These are phyloP conservation scores for Calameuta filiformis DNA, from an alignment of 2,888 invertebrate genomes.

Conservation along the genomic window DNA sequence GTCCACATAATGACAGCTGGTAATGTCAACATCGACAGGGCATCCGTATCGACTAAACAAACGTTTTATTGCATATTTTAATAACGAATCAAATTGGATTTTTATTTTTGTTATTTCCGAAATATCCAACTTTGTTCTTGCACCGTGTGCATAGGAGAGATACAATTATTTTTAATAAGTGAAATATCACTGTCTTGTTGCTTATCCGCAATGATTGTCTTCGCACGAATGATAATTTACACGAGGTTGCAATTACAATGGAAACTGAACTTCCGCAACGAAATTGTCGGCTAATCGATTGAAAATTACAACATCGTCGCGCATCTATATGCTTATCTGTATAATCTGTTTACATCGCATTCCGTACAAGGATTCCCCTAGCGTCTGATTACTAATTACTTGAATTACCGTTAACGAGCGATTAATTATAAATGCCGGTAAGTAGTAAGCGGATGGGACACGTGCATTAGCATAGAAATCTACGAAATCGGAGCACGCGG, in stretches of 20 bases:
- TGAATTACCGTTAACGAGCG: slow-evolving; percentile 12
- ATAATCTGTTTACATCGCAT: not conserved
- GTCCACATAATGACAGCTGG: not conserved
- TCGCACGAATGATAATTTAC: not conserved
- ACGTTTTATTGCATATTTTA: not conserved
- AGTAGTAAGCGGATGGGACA: not conserved
- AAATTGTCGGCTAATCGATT: not conserved
- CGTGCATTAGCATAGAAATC: slow-evolving; percentile 9
- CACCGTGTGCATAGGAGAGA: slow-evolving; percentile 13
- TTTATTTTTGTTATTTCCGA: not conserved
- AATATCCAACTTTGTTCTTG: slow-evolving; percentile 14
- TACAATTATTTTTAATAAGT: not conserved
- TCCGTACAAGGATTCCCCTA: not conserved
- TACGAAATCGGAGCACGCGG: slow-evolving; percentile 22
- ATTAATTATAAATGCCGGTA: not conserved
- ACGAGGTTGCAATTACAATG: slow-evolving; percentile 11
- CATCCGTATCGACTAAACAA: not conserved
- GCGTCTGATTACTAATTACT: slow-evolving; percentile 8
- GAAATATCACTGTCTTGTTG: not conserved
- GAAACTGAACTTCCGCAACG: slow-evolving; percentile 10
- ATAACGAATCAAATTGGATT: not conserved
- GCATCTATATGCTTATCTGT: not conserved
- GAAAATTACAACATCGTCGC: not conserved
- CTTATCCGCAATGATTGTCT: not conserved
- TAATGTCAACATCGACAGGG: not conserved